Evolutionary conservation across 2,797 vertebrate species (phyloP).

Genomic region (Rhynchonycteris naso): DNA sequence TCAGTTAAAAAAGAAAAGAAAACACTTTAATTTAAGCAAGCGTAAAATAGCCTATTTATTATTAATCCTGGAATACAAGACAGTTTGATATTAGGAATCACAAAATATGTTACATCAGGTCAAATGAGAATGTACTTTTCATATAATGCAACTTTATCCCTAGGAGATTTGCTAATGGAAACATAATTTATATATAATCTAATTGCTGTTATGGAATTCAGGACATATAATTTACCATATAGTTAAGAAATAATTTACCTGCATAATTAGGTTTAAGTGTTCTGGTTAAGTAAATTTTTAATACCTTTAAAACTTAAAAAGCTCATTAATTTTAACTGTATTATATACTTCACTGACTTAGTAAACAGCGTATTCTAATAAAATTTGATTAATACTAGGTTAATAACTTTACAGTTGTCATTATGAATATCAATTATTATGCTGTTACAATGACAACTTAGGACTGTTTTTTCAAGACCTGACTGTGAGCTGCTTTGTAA

Average conservation of each 20-base stretch:
- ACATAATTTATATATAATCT: conserved; percentile 46
- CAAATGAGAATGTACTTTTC: conserved; percentile 47
- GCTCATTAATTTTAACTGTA: conserved; percentile 57
- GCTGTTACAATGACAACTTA: background rate
- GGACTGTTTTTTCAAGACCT: background rate
- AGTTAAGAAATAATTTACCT: conserved; percentile 67
- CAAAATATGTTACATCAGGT: conserved; percentile 12
- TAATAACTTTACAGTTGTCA: conserved; percentile 41
- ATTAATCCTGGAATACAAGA: conserved; percentile 12
- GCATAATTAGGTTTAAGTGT: conserved; percentile 42
- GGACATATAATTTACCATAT: conserved; percentile 33
- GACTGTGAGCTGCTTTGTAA: background rate
- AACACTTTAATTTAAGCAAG: conserved; percentile 2
- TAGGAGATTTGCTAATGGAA: conserved; percentile 47
- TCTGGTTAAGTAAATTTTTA: conserved; percentile 54
- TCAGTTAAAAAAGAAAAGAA: too few relatives aligned
- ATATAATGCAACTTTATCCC: background rate
- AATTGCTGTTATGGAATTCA: conserved; percentile 56
- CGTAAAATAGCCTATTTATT: conserved; percentile 1
- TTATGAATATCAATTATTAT: conserved; percentile 9
- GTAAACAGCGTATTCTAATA: conserved; percentile 50
- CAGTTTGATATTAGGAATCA: conserved; percentile 48
- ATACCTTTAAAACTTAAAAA: conserved; percentile 46
- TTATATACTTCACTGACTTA: conserved; percentile 46
- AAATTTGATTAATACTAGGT: conserved; percentile 45